Evolutionary conservation across 2,888 invertebrate genomes (phyloP), one percentile per base, ranked within the genome.

Genomic region (Caradrina clavipalpis): DNA sequence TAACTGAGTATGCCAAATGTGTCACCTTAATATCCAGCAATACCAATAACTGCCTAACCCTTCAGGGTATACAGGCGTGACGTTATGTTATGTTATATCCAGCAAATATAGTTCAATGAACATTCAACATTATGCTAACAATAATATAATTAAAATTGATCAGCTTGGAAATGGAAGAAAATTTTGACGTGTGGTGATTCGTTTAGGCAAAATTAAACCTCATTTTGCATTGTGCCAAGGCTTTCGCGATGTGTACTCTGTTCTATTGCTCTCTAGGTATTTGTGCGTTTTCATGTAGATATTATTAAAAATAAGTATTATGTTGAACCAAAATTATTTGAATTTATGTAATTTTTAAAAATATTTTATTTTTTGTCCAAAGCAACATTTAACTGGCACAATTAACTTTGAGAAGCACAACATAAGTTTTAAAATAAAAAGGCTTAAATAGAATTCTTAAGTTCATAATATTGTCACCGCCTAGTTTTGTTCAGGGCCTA

Each of bases 401-500:
- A 13, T 47, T 51, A 10, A 50, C 1, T 42, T 47, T 47, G 58
- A 51, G 7, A 56, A 51, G 45, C 50, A 19, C 35, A 73, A 11
- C 2, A 58, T 55, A n/a, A 17, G 47, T 31, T 39, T 50, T 22
- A 35, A 19, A 67, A 22, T 10, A 11, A 3, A 8, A 17, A 17
- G 5, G n/a, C 13, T 21, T 49, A 22, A 1, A 13, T 49, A 13
- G 11, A 39, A 26, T 49, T 31, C 39, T 31, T 6, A 21, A n/a
- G n/a, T 19, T 42, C 13, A 42, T 54, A 47, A 6, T 35, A 45
- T 22, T 21, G 4, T 45, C 54, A 53, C 17, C 17, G 7, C 22
- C 2, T 62, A 22, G 13, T 69, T 56, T 17, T 39, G 21, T 56
- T 61, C 21, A 39, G 73, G 73, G 81, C 77, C 77, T 81, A 83